These are phyloP conservation scores for Poeciliopsis retropinna DNA, from an alignment of 2,113 vertebrate species.

Conservation along the genomic window DNA sequence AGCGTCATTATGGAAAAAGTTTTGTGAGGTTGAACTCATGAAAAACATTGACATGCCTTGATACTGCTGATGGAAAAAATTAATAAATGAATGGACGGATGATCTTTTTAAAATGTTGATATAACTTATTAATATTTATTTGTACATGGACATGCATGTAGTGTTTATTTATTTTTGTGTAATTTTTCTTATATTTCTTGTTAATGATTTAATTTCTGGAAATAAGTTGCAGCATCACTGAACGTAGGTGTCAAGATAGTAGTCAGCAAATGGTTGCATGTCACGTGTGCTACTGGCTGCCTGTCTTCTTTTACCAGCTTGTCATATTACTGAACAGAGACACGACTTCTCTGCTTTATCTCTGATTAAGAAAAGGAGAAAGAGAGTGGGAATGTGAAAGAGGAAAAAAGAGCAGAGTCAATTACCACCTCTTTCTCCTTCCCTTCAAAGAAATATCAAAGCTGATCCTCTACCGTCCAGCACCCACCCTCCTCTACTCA, in stretches of 20 bases:
- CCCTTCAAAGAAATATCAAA: slow-evolving; percentile 74
- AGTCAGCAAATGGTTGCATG: not conserved
- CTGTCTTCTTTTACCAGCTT: slow-evolving; percentile 20
- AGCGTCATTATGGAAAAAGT: no score
- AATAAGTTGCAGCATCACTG: slow-evolving; percentile 6
- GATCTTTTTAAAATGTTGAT: no score
- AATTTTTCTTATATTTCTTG: slow-evolving; percentile 30
- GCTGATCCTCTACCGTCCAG: slow-evolving; percentile 24
- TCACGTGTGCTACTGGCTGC: slow-evolving; percentile 2
- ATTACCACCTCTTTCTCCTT: slow-evolving; percentile 65
- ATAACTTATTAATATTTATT: no score
- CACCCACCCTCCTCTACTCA: slow-evolving; percentile 4
- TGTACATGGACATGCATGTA: no score
- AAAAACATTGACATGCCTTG: no score
- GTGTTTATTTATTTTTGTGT: slow-evolving; percentile 22
- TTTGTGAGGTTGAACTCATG: no score
- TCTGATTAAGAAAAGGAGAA: slow-evolving; percentile 35
- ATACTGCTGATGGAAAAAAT: no score
- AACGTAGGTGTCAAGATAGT: slow-evolving; percentile 30
- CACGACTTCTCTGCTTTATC: slow-evolving; percentile 45
- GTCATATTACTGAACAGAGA: slow-evolving; percentile 44
- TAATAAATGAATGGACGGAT: no score
- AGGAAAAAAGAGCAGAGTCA: slow-evolving; percentile 65
- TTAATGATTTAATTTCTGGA: slow-evolving; percentile 46
- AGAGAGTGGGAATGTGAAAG: slow-evolving; percentile 32